Base-by-base conservation (phyloP, 2,888 invertebrate genomes). In the Drosophila tanythrix region DNA sequence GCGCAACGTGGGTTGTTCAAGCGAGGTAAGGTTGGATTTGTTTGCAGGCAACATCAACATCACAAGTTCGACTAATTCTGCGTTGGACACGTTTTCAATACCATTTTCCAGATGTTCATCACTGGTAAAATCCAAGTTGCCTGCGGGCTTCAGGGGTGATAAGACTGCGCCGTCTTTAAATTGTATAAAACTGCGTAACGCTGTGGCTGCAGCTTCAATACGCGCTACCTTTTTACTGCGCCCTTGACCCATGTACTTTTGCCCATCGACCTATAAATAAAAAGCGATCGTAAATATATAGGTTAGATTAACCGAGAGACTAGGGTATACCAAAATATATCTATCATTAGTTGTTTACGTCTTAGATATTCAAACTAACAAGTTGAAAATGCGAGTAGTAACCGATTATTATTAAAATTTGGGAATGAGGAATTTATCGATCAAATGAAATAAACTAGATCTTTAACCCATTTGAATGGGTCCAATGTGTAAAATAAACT, bases 171-270 rank as follows among this genome's bases (percentile, higher is more conserved):
- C 91, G 86, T 94, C 93, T 82, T 94, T 94, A 79, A 95, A 94
- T 88, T 95, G 94, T 75, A 95, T 94, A 88, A 95, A 95, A 51
- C 94, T 94, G 71, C 94, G 94, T 59, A 95, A 82, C 10, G 94
- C 95, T 48, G 94, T 93, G 68, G 94, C 94, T 11, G 95, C 95
- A 3, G 95, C 95, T 81, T 94, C 94, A 78, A 94, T 94, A 74
- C 94, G 94, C 8, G 95, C 95, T 43, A 94, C 92, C 87, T 95
- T 95, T 91, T 95, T 95, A 73, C 94, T 94, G 53, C 94, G 93
- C 31, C 95, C 95, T 69, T 92, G 92, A 35, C 95, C 95, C 78
- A 93, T 91, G 92, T 93, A 95, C 92, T 93, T 93, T 84, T 94
- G 94, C n/a, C 94, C 94, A 86, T 94, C 95, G 88, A 93, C 93